Conservation (phyloP, 2,888 invertebrate genomes). For the Agonopterix subpropinquella region DNA sequence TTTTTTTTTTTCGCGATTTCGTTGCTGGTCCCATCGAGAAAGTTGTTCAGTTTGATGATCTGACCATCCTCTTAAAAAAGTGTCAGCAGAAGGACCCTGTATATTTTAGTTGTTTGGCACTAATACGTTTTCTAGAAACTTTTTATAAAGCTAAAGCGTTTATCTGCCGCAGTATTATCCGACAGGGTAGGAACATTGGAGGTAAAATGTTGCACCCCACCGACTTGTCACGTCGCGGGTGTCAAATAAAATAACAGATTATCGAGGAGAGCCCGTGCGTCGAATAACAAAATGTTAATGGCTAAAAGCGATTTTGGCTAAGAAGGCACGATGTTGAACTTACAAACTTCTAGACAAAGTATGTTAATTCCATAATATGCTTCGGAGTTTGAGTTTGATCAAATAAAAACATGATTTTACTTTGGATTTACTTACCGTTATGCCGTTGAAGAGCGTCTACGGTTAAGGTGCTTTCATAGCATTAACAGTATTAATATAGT, state of each 20-base stretch:
- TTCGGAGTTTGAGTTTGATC: constrained; percentile 17
- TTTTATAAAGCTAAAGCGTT: constrained; percentile 10
- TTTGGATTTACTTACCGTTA: neutral
- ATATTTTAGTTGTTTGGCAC: too few species aligned
- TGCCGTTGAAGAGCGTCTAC: too few species aligned
- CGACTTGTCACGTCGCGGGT: constrained; percentile 34
- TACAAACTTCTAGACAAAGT: constrained; percentile 31
- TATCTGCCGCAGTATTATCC: constrained; percentile 20
- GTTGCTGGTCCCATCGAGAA: too few species aligned
- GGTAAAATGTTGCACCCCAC: constrained; percentile 37
- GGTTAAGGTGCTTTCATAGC: too few species aligned
- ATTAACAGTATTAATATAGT: too few species aligned
- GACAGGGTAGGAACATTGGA: constrained; percentile 11
- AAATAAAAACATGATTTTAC: constrained; percentile 10
- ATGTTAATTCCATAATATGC: constrained; percentile 34
- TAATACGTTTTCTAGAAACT: constrained; percentile 1
- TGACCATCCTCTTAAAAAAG: too few species aligned
- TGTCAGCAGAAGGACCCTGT: too few species aligned
- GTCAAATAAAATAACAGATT: constrained; percentile 57
- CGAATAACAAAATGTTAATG: constrained; percentile 40
- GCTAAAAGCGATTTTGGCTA: constrained; percentile 34
- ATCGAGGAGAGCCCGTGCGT: constrained; percentile 38
- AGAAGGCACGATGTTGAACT: constrained; percentile 32
- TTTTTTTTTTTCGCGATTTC: too few species aligned
- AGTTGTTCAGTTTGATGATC: too few species aligned